Evolutionary conservation across 2,797 vertebrate species (phyloP), one percentile per base, ranked within the genome.

Genomic region (Ceryle rudis): DNA sequence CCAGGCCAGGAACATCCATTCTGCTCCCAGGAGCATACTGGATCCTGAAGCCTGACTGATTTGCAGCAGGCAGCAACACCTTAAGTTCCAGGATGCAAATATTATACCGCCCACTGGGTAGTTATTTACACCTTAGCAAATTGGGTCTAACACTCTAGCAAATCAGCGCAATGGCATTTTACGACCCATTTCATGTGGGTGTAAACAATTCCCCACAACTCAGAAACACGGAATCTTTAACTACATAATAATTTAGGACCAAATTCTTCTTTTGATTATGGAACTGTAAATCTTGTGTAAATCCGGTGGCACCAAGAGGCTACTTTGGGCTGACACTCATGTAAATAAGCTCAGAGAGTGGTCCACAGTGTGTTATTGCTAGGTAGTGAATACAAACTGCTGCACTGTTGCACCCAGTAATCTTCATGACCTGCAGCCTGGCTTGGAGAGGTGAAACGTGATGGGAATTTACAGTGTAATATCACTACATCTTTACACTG

Each of bases 41-140:
- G 62, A 88, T 62, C 44, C 79, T 55, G 42, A 91, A 85, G n/a
- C 64, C 60, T 46, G 72, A 58, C 82, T 92, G 94, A 94, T 93
- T 94, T 96, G 92, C 84, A 75, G 89, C 90, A 80, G 74, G 64
- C 37, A 90, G 89, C 83, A 52, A 93, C 0, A 26, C 85, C 66
- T 93, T 65, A 81, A 93, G 81, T 74, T 90, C 72, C n/a, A 10
- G 85, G 71, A 96, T 93, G 86, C 92, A 96, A 95, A 95, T 88
- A 88, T 95, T 91, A 94, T 95, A 91, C 92, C 90, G 88, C 92
- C 85, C 93, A 94, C 61, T 0, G 31, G 86, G 84, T 87, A 91
- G 87, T 96, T 96, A 95, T 95, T 97, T 97, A 97, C 94, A 94
- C 90, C 90, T 92, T 83, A 93, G 83, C 75, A 97, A 97, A 95